phyloP scores from a whole-genome alignment of 2,797 vertebrate species.

The Cottoperca gobio region DNA sequence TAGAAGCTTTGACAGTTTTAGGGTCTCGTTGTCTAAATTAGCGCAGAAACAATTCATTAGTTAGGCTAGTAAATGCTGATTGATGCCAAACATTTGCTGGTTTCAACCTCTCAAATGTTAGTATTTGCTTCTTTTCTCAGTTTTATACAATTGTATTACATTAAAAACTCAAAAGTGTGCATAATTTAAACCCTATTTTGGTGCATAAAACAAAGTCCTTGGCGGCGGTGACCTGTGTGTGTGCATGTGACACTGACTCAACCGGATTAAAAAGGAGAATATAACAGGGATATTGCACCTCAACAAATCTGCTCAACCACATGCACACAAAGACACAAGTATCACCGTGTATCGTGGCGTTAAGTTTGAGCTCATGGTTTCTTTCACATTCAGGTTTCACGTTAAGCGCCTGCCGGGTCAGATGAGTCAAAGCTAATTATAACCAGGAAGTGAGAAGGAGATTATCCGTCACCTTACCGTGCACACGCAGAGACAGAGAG shows the following conservation, averaged over 20 bases:
- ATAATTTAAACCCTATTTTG: neutral
- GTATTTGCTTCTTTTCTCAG: no score
- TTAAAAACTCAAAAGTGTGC: neutral
- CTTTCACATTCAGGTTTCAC: neutral
- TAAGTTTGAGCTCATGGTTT: constrained; percentile 3
- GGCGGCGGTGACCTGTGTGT: neutral
- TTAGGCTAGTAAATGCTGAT: no score
- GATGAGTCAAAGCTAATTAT: constrained; percentile 55
- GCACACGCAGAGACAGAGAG: neutral
- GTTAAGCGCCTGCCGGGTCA: constrained; percentile 33
- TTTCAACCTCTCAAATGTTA: no score
- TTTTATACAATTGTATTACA: no score
- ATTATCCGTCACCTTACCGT: constrained; percentile 48
- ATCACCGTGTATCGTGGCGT: neutral
- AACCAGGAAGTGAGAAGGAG: constrained; percentile 64
- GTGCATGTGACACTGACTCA: constrained; percentile 45
- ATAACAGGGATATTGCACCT: neutral
- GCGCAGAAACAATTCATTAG: no score
- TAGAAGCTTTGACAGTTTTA: neutral
- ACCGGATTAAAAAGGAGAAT: constrained; percentile 39
- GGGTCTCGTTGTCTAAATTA: neutral
- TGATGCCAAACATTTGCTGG: no score
- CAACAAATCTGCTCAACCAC: constrained; percentile 13
- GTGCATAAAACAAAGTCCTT: neutral
- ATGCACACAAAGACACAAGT: neutral